Conservation (phyloP, 2,797 vertebrate species). For the Cryptoprocta ferox region DNA sequence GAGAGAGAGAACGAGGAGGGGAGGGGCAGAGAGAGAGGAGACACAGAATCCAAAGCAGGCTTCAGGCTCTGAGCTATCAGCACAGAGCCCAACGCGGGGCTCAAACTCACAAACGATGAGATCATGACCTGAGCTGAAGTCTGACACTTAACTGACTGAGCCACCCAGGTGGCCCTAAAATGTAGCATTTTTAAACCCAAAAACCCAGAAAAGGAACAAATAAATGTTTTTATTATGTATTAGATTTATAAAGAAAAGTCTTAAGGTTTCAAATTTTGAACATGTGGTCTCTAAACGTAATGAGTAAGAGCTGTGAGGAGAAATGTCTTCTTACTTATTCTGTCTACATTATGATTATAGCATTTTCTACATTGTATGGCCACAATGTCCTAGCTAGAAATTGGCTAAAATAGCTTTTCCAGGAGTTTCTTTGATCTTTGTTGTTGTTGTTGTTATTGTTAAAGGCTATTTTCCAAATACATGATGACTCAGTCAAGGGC, state of each 20-base stretch:
- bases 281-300: slow-evolving; percentile 38
- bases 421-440: background rate
- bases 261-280: slow-evolving; percentile 11
- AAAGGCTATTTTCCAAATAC: background rate
- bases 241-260: background rate
- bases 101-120: too few species aligned
- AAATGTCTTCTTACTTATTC: background rate
- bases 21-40: too few species aligned
- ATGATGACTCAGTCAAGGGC: background rate
- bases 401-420: background rate
- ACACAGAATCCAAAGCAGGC: too few species aligned
- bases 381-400: background rate
- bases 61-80: too few species aligned
- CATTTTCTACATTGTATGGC: background rate
- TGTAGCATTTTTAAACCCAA: background rate
- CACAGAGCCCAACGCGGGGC: too few species aligned
- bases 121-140: too few species aligned
- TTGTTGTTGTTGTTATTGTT: too few species aligned
- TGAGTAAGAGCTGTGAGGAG: background rate
- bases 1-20: too few species aligned
- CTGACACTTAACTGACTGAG: too few species aligned
- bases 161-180: too few species aligned
- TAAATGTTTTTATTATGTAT: background rate
- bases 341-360: background rate
- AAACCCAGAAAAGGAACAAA: background rate